Evolutionary conservation across 2,797 vertebrate species (phyloP).

Genomic region (Coendou prehensilis): DNA sequence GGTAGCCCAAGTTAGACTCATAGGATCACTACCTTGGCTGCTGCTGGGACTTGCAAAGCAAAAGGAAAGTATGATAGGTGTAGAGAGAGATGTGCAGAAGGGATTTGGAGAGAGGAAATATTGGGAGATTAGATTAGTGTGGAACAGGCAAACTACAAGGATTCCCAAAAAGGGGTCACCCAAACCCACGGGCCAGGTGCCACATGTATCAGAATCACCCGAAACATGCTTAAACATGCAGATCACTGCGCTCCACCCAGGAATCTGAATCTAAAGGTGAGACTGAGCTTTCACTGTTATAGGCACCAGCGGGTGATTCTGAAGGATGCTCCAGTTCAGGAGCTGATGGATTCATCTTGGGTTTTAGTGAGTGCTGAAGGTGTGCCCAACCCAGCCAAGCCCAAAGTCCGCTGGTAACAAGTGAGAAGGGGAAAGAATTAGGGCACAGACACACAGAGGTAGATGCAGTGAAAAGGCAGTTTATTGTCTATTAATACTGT

Average conservation of each 20-base stretch:
- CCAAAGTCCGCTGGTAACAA: slow-evolving; percentile 70
- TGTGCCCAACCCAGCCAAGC: not conserved
- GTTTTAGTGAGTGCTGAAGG: slow-evolving; percentile 71
- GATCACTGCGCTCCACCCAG: not conserved
- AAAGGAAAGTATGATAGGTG: not conserved
- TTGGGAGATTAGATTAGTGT: slow-evolving; percentile 26
- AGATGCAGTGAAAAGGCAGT: slow-evolving; percentile 93
- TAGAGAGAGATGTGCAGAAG: slow-evolving; percentile 10
- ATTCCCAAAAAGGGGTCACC: not conserved
- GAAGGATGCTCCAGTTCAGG: not conserved
- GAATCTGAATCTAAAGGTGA: slow-evolving; percentile 17
- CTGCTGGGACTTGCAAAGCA: not conserved
- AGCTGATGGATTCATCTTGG: slow-evolving; percentile 73
- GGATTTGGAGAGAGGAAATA: not conserved
- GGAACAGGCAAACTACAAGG: not conserved
- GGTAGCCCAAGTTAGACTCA: not conserved
- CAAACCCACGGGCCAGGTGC: not conserved
- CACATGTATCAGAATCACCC: slow-evolving; percentile 16
- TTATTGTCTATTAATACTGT: slow-evolving; percentile 95
- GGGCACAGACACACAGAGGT: slow-evolving; percentile 89
- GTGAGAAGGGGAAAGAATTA: slow-evolving; percentile 87
- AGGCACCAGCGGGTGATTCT: not conserved
- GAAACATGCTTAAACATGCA: not conserved
- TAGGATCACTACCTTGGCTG: not conserved
- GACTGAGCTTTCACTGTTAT: not conserved